Evolutionary conservation across 2,888 invertebrate species (phyloP).

Genomic region (Drosophila cracens): DNA sequence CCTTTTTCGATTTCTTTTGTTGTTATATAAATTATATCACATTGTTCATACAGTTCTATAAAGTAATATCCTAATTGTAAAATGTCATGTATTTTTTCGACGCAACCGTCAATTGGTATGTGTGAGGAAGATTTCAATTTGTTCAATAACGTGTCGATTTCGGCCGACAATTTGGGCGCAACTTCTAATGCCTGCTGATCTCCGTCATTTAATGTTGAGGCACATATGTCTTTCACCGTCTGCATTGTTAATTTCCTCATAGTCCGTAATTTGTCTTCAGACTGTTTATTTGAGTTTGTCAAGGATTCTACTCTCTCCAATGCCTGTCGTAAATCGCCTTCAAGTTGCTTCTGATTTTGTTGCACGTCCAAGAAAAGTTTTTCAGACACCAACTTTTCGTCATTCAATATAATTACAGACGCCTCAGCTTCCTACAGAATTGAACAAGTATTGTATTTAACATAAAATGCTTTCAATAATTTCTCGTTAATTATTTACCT

Average conservation of each 20-base stretch:
- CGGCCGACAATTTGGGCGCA: slow-evolving; percentile 52
- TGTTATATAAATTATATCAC: slow-evolving; percentile 70
- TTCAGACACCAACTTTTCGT: slow-evolving; percentile 35
- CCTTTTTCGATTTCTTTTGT: slow-evolving; percentile 79
- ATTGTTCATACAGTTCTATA: slow-evolving; percentile 72
- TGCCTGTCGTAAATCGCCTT: slow-evolving; percentile 35
- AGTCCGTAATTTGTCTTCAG: slow-evolving; percentile 33
- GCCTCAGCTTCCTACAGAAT: slow-evolving; percentile 24
- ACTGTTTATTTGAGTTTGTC: slow-evolving; percentile 32
- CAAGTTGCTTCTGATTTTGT: slow-evolving; percentile 21
- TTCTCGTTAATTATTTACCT: slow-evolving; percentile 30
- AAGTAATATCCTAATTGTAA: slow-evolving; percentile 64
- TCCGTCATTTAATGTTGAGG: slow-evolving; percentile 53
- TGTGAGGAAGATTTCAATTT: slow-evolving; percentile 47
- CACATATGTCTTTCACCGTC: slow-evolving; percentile 59
- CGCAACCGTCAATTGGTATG: slow-evolving; percentile 27
- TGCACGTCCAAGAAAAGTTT: slow-evolving; percentile 27
- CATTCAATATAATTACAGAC: slow-evolving; percentile 13
- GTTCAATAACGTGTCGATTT: slow-evolving; percentile 58
- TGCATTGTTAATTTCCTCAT: slow-evolving; percentile 55
- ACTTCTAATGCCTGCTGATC: slow-evolving; percentile 61
- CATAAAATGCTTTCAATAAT: background rate
- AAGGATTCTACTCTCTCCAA: slow-evolving; percentile 33
- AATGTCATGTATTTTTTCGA: slow-evolving; percentile 50
- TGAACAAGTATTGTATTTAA: background rate